Base-by-base conservation (phyloP, 2,888 invertebrate genomes). In the Pandemis corylana region DNA sequence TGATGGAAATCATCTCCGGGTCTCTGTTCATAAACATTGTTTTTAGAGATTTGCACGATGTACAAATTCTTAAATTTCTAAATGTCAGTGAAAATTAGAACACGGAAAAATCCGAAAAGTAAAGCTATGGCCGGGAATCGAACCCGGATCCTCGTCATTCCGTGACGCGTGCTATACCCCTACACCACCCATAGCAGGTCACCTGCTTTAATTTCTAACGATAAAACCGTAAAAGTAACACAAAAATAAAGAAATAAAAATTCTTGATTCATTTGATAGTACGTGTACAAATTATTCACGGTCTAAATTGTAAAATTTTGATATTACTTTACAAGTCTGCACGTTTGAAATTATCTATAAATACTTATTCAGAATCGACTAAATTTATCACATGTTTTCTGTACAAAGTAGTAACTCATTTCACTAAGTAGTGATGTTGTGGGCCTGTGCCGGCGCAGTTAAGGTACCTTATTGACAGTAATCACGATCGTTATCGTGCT, bases 1-100 rank as follows among this genome's bases (percentile, higher is more conserved):
- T 98, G 89, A 98, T 98, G 87, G 98, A 98, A 86, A 98, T 98
- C 97, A 98, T 98, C 92, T 98, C 98, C 76, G 98, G 98, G 93
- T 98, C 98, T 89, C 97, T 97, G 93, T 20, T 85, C 84, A 77
- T 76, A 69, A 36, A 76, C 13, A 44, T 63, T 41, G 42, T 73
- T 65, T 49, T 74, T 15, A 61, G 20, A 64, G 9, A 7, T 56
- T 28, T 59, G 10, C 28, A 15, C 28, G 59, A 12, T 59, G 5
- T 10, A 15, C 56, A 53, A 53, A 15, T 5, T 53, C n/a, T n/a
- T n/a, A n/a, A n/a, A n/a, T n/a, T n/a, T n/a, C n/a, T n/a, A n/a
- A n/a, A n/a, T n/a, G n/a, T n/a, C n/a, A n/a, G n/a, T n/a, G n/a
- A n/a, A n/a, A n/a, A n/a, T n/a, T n/a, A n/a, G n/a, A n/a, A n/a